Evolutionary conservation across 1,140 invertebrate genomes (phyloP).

Genomic region (Helicoverpa zea): DNA sequence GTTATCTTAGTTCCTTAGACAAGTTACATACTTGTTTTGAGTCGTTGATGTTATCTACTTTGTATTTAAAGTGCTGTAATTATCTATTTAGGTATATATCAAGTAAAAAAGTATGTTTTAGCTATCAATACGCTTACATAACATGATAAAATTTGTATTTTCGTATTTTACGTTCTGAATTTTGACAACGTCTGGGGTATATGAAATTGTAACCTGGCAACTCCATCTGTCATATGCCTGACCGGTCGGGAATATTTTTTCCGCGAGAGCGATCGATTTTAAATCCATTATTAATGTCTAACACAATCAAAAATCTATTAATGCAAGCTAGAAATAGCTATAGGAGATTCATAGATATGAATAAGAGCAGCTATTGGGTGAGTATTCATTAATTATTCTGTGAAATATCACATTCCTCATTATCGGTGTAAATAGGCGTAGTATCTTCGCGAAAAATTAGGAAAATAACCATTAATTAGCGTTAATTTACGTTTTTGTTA

Average conservation of each 20-base stretch:
- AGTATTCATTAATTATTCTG: conserved; percentile 53
- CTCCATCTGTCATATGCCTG: conserved; percentile 6
- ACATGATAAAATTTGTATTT: too few species aligned
- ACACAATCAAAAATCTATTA: conserved; percentile 71
- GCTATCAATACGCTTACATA: not conserved
- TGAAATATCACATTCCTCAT: not conserved
- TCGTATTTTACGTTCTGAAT: too few species aligned
- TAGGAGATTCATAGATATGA: conserved; percentile 62
- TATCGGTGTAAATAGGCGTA: not conserved
- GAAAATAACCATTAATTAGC: conserved; percentile 53
- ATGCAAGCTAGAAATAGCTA: conserved; percentile 65
- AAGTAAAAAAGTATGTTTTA: too few species aligned
- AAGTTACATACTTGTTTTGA: not conserved
- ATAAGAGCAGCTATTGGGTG: conserved; percentile 67
- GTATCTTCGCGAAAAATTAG: not conserved
- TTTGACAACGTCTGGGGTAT: not conserved
- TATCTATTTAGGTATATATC: too few species aligned
- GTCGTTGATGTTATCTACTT: too few species aligned
- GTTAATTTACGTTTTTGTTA: conserved; percentile 35
- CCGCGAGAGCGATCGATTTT: conserved; percentile 8
- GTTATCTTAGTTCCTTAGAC: not conserved
- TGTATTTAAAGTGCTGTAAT: too few species aligned
- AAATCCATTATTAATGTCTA: conserved; percentile 67
- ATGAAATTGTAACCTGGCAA: conserved; percentile 6
- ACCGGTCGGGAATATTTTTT: not conserved